Evolutionary conservation across 64 coral and sea anemone genomes (phyloP).

Genomic region (Porites lutea): DNA sequence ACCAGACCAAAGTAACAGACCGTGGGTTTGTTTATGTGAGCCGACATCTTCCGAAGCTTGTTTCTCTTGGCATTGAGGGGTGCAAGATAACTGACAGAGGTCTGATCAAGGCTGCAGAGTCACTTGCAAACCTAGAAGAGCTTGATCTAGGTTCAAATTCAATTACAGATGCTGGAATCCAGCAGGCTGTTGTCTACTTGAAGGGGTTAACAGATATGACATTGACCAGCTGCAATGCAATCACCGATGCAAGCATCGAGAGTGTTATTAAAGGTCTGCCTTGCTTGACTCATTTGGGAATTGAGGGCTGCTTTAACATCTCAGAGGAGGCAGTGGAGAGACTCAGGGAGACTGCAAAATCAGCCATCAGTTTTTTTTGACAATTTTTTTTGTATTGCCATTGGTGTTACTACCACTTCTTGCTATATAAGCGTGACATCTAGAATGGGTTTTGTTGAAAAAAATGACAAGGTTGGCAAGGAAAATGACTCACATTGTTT

Average conservation of each 20-base stretch:
- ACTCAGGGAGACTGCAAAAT: slow-evolving; percentile 69
- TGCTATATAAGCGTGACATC: too few species aligned
- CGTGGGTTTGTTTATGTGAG: slow-evolving; percentile 90
- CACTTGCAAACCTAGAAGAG: slow-evolving; percentile 63
- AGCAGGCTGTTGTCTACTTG: slow-evolving; percentile 62
- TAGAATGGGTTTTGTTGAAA: too few species aligned
- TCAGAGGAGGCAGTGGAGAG: slow-evolving; percentile 72
- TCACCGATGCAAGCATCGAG: slow-evolving; percentile 78
- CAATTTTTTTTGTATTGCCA: neutral
- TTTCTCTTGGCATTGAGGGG: slow-evolving; percentile 82
- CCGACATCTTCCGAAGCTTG: slow-evolving; percentile 65
- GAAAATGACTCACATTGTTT: too few species aligned
- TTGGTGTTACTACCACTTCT: too few species aligned
- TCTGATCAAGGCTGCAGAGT: slow-evolving; percentile 48
- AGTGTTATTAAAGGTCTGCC: slow-evolving; percentile 70
- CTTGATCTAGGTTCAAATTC: slow-evolving; percentile 72
- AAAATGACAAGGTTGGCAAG: too few species aligned
- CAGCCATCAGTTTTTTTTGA: slow-evolving; percentile 87
- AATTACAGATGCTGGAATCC: slow-evolving; percentile 69
- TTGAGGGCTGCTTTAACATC: slow-evolving; percentile 83
- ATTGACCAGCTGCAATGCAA: slow-evolving; percentile 68
- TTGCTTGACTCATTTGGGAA: slow-evolving; percentile 91
- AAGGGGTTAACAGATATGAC: slow-evolving; percentile 88
- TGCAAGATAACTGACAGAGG: slow-evolving; percentile 78
- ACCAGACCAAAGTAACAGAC: slow-evolving; percentile 85